phyloP scores from a whole-genome alignment of 92 coral and sea anemone genomes.

The Siderastrea radians region DNA sequence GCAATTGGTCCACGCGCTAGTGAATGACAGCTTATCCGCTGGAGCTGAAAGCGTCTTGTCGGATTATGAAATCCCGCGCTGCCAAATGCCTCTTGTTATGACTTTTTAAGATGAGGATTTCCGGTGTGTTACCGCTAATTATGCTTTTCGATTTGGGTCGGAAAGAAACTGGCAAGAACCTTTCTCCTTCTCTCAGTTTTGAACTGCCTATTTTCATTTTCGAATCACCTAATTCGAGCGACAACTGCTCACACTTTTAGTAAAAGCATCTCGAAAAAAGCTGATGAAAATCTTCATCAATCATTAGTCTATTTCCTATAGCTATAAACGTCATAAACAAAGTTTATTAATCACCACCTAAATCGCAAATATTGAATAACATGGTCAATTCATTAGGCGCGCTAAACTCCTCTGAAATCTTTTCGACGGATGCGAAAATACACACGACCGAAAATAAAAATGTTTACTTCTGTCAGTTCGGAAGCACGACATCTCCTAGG shows the following conservation, averaged over 20 bases:
- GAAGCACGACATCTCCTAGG: background rate
- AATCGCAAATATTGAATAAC: conserved; percentile 40
- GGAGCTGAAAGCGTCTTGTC: conserved; percentile 57
- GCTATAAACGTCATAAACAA: conserved; percentile 16
- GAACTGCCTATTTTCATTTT: conserved; percentile 4
- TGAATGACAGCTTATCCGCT: conserved; percentile 35
- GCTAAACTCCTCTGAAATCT: background rate
- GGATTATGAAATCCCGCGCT: conserved; percentile 52
- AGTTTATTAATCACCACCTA: conserved; percentile 44
- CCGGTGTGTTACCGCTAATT: conserved; percentile 64
- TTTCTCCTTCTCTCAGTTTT: background rate
- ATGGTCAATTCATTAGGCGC: conserved; percentile 21
- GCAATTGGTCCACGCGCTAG: conserved; percentile 21
- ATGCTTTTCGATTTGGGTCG: conserved; percentile 30
- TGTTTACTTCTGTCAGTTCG: background rate
- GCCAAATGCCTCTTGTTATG: conserved; percentile 56
- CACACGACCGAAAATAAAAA: background rate
- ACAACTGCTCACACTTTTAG: background rate
- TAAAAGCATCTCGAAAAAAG: background rate
- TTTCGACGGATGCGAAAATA: background rate
- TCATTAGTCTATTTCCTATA: conserved; percentile 16
- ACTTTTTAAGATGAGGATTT: conserved; percentile 59
- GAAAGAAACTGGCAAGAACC: background rate
- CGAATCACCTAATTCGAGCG: background rate
- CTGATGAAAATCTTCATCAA: background rate